These are phyloP conservation scores for Gyps fulvus DNA, from an alignment of 2,113 vertebrate genomes.

Conservation along the genomic window DNA sequence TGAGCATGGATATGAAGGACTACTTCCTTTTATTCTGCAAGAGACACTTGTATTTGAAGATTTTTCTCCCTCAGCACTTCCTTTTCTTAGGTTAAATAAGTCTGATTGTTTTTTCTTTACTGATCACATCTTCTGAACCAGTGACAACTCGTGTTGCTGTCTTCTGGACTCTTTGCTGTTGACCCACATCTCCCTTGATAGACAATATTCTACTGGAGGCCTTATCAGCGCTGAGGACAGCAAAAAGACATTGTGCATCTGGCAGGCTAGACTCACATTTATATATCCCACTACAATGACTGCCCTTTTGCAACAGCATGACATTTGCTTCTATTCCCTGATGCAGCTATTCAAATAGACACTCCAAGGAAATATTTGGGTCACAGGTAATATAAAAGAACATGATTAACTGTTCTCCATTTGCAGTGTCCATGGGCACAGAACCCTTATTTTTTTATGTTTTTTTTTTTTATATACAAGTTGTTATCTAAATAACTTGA, in stretches of 20 bases:
- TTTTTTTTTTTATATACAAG: neutral
- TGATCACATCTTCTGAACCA: accelerated
- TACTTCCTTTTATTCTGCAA: neutral
- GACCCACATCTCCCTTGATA: neutral
- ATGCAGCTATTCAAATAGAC: neutral
- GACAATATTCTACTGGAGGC: neutral
- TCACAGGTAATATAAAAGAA: neutral
- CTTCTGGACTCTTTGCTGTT: neutral
- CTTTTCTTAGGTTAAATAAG: neutral
- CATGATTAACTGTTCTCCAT: neutral
- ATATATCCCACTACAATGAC: neutral
- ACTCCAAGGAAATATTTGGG: neutral
- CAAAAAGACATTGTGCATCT: neutral
- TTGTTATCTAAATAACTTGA: neutral
- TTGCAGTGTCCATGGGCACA: neutral
- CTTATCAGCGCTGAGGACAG: neutral
- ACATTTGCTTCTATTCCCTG: slow-evolving; percentile 17
- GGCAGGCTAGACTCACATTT: neutral
- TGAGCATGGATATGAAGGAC: neutral
- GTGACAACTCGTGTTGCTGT: neutral
- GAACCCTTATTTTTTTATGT: neutral
- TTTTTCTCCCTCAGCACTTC: neutral
- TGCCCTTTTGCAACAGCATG: neutral
- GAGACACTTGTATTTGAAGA: neutral
- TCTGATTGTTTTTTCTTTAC: neutral